These are phyloP conservation scores for Xylophagus ater DNA, from an alignment of 2,888 invertebrate species.

Conservation along the genomic window DNA sequence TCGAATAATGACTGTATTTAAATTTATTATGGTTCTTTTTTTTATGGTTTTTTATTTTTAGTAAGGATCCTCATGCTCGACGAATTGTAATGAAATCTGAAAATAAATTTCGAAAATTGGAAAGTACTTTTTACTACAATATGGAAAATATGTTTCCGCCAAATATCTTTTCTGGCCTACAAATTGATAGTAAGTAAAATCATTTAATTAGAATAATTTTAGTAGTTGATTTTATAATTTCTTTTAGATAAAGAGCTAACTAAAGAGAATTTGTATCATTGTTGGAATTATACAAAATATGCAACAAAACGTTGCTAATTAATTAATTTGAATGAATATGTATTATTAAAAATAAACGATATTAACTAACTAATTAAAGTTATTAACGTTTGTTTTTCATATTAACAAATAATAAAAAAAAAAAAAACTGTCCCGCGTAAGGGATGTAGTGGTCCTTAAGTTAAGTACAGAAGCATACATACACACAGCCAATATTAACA, in stretches of 20 bases:
- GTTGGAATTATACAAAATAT: slow-evolving; percentile 33
- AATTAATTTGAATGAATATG: neutral
- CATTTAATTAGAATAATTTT: neutral
- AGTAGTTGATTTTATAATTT: neutral
- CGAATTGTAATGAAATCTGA: slow-evolving; percentile 30
- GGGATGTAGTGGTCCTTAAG: no score
- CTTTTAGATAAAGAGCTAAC: slow-evolving; percentile 27
- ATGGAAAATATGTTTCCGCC: slow-evolving; percentile 35
- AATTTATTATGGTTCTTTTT: no score
- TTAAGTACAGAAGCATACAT: no score
- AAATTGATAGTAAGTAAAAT: slow-evolving; percentile 25
- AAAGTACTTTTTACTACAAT: slow-evolving; percentile 31
- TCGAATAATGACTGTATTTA: no score
- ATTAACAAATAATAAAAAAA: no score
- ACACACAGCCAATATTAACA: no score
- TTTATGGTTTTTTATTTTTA: slow-evolving; percentile 11
- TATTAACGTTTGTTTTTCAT: no score
- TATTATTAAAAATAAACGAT: no score
- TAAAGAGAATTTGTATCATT: slow-evolving; percentile 29
- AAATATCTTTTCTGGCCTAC: slow-evolving; percentile 25
- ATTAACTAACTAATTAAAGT: no score
- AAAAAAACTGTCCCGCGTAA: no score
- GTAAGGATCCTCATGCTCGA: slow-evolving; percentile 32
- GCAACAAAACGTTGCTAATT: slow-evolving; percentile 19
- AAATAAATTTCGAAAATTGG: slow-evolving; percentile 28